These are phyloP conservation scores for Thereva unica DNA, from an alignment of 2,888 invertebrate genomes.

Conservation along the genomic window DNA sequence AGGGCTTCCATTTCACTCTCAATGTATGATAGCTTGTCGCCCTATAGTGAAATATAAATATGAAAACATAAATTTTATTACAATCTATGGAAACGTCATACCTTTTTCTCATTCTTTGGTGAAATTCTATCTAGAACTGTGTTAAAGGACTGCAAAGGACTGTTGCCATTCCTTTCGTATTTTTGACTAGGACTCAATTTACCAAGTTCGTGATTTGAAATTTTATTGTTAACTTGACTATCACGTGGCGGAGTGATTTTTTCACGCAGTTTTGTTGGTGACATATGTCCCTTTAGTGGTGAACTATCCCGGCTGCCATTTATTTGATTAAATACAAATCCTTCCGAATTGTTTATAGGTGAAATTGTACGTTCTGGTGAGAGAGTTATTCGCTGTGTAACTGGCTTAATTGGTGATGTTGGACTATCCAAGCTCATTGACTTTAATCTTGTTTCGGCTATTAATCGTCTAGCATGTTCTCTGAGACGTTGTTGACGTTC, in stretches of 20 bases:
- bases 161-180: constrained; percentile 55
- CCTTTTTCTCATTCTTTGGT: constrained; percentile 71
- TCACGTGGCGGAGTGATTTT: constrained; percentile 55
- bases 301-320: constrained; percentile 44
- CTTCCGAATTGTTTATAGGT: constrained; percentile 52
- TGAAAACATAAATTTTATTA: neutral
- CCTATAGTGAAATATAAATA: constrained; percentile 57
- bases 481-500: constrained; percentile 84
- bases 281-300: constrained; percentile 38
- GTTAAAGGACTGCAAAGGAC: constrained; percentile 70
- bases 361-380: constrained; percentile 57
- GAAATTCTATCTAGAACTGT: constrained; percentile 72
- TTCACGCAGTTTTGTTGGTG: constrained; percentile 47
- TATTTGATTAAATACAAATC: constrained; percentile 44
- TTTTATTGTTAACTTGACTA: constrained; percentile 47
- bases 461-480: constrained; percentile 85
- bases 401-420: constrained; percentile 53
- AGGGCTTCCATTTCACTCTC: constrained; percentile 87
- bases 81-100: constrained; percentile 48
- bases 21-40: constrained; percentile 80
- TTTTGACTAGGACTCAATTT: constrained; percentile 57
- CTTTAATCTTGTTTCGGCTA: constrained; percentile 77
- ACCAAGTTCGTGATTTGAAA: constrained; percentile 54
- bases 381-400: constrained; percentile 53
- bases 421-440: constrained; percentile 52